A percentile compares a stretch with the other conserved stretches of the same genome.
phyloP scores from a whole-genome alignment of 2,113 vertebrate genomes.

The Cephalopterus ornatus region DNA sequence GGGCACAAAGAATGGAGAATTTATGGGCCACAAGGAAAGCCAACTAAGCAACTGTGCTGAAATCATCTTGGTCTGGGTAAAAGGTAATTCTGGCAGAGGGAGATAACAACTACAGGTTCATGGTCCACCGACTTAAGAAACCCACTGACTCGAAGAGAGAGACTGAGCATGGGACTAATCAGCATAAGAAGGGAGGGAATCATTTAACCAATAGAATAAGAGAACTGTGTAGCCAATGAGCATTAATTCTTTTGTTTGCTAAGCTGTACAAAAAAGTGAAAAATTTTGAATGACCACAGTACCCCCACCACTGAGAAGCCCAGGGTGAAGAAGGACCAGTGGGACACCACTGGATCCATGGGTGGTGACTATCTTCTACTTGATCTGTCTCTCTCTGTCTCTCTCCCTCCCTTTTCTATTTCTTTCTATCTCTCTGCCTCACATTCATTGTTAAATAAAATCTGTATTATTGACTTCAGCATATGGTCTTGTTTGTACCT shows the following conservation, averaged over 20 bases:
- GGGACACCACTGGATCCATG: not conserved
- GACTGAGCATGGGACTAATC: too few species aligned
- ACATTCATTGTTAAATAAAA: not conserved
- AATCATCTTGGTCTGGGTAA: not conserved
- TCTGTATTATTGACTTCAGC: not conserved
- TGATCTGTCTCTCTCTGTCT: not conserved
- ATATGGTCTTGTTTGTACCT: not conserved
- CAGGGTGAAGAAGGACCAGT: not conserved
- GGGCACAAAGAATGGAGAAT: not conserved
- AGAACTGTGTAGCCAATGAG: not conserved
- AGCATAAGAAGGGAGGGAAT: not conserved
- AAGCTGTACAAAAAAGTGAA: not conserved
- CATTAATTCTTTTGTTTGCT: not conserved
- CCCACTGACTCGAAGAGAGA: not conserved
- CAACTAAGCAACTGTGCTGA: not conserved
- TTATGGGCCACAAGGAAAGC: not conserved
- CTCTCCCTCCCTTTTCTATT: not conserved
- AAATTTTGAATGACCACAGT: accelerated
- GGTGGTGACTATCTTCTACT: not conserved
- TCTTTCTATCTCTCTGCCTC: not conserved
- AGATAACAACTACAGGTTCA: not conserved
- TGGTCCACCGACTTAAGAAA: not conserved
- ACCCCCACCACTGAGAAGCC: not conserved
- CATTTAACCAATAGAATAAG: not conserved
- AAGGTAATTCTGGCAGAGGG: not conserved